Evolutionary conservation across 2,113 vertebrate species (phyloP).

Genomic region (Pongo abelii): DNA sequence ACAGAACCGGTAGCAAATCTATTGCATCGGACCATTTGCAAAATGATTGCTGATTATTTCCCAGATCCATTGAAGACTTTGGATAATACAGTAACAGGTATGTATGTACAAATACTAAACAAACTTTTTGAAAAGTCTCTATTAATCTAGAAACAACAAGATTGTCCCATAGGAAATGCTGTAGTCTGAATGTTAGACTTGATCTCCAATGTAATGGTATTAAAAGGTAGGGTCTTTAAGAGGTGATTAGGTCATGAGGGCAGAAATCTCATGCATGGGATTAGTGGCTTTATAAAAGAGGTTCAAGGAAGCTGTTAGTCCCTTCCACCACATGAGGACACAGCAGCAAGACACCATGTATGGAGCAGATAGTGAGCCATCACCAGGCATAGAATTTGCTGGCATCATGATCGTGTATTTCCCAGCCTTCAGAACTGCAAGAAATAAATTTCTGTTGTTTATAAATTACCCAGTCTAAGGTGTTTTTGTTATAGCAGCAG

Average conservation of each 20-base stretch:
- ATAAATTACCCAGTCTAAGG: not conserved
- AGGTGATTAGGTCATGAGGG: not conserved
- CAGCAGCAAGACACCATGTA: not conserved
- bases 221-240: not conserved
- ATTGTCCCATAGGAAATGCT: not conserved
- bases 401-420: not conserved
- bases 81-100: not conserved
- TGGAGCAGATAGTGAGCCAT: not conserved
- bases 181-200: not conserved
- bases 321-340: not conserved
- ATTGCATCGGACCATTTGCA: not conserved
- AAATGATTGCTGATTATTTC: not conserved
- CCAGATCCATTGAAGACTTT: not conserved
- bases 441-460: not conserved
- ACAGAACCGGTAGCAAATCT: not conserved
- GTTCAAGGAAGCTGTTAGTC: too few relatives aligned
- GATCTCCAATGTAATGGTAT: not conserved
- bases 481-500: not conserved
- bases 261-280: not conserved
- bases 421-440: not conserved
- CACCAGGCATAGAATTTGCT: not conserved
- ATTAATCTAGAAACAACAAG: not conserved
- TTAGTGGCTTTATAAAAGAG: not conserved
- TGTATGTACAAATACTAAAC: not conserved
- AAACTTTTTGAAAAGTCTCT: not conserved